These are phyloP conservation scores for Eubucco bourcierii DNA, from an alignment of 2,113 vertebrate genomes.

Conservation along the genomic window DNA sequence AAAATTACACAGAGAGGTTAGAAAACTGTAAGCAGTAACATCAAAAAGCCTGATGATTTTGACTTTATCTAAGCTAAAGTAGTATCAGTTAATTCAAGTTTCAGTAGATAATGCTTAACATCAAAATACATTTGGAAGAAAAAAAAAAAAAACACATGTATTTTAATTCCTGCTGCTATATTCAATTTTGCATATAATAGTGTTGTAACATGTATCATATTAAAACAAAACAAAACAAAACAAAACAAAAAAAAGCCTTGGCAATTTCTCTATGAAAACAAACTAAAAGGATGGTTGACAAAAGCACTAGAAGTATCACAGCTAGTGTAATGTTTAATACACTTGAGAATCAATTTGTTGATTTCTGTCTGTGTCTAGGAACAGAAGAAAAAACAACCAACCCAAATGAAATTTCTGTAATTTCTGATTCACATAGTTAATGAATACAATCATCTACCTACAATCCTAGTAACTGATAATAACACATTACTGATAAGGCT, in stretches of 20 bases:
- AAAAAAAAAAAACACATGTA: not conserved
- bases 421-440: not conserved
- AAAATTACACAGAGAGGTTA: not conserved
- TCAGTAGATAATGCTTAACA: not conserved
- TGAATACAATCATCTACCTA: not conserved
- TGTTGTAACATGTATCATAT: not conserved
- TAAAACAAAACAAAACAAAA: not conserved
- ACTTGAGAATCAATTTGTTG: not conserved
- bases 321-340: slow-evolving; percentile 1
- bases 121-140: not conserved
- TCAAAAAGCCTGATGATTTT: not conserved
- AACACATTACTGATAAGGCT: not conserved
- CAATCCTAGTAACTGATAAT: not conserved
- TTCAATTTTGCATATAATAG: not conserved
- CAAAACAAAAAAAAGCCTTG: not conserved
- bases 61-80: not conserved
- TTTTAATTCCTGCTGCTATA: not conserved
- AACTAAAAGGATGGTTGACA: not conserved
- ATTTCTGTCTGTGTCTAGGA: not conserved
- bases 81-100: not conserved
- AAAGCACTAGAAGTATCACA: not conserved
- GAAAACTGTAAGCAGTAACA: not conserved
- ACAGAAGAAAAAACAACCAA: not conserved
- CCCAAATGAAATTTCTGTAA: not conserved
- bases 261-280: not conserved